Evolutionary conservation across 2,113 vertebrate genomes (phyloP), one percentile per base, ranked within the genome.

Genomic region (Orycteropus afer): DNA sequence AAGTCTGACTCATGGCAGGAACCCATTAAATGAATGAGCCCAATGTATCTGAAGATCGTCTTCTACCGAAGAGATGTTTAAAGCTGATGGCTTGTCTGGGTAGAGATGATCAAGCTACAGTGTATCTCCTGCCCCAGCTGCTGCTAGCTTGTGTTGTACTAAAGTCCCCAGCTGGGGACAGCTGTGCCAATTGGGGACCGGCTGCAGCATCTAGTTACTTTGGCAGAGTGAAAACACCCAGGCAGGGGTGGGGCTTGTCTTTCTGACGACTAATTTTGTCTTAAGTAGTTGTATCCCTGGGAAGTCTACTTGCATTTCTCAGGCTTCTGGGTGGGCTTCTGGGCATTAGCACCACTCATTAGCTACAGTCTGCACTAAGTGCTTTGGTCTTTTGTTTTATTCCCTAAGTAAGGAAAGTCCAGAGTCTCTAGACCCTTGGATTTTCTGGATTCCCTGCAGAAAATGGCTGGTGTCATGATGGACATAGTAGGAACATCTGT

Each of bases 281-380:
- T 92, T 91, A 87, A 95, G 93, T 91, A 63, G 65, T 82, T 87
- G 53, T 93, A 94, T 73, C 34, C 80, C 94, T 95, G 92, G 93
- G 93, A 96, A 89, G 87, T 96, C 78, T 74, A 51, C 73, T 42
- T 77, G 14, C 51, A 49, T 96, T 97, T 97, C 97, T 97, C 96
- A 96, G 96, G 96, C 95, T 97, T 94, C 96, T 96, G 97, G 97
- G 97, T 97, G 96, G 97, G 95, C 96, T 97, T 89, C 47, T 53
- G 59, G 76, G 86, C 65, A 77, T 94, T 71, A 74, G 71, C n/a
- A 51, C 59, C 89, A 95, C 89, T 96, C 59, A 47, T 93, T 97
- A 94, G 79, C 76, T 94, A 80, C 61, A 96, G 84, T 90, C 49
- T 93, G 61, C 47, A 37, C n/a, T 42, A 59, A 95, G n/a, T 27